Conservation (phyloP, 1,140 invertebrate species). For the Cataglyphis hispanica region DNA sequence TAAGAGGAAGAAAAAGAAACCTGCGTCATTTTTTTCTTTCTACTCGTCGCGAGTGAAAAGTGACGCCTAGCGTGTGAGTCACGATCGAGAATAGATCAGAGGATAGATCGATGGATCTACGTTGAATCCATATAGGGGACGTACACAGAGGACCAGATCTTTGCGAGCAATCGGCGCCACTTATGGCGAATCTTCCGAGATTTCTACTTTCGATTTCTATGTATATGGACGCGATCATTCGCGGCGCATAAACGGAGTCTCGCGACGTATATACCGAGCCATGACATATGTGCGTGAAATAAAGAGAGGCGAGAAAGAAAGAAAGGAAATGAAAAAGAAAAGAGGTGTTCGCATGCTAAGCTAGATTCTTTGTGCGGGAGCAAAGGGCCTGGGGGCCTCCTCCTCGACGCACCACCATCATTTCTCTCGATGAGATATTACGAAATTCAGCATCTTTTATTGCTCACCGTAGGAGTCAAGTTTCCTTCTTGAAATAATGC, state of each 20-base stretch:
- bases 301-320: not conserved
- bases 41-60: constrained; percentile 11
- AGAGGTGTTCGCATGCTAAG: constrained; percentile 17
- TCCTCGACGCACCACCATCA: constrained; percentile 1
- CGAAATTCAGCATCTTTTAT: constrained; percentile 65
- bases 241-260: constrained; percentile 21
- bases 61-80: constrained; percentile 73
- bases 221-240: constrained; percentile 11
- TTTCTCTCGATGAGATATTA: constrained; percentile 62
- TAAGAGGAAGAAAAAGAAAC: not conserved
- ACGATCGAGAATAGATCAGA: constrained; percentile 67
- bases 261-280: constrained; percentile 5
- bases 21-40: not conserved
- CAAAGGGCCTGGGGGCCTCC: constrained; percentile 14
- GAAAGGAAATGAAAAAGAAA: not conserved
- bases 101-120: constrained; percentile 77
- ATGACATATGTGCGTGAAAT: not conserved
- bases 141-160: constrained; percentile 73
- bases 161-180: constrained; percentile 73
- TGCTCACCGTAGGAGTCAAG: constrained; percentile 54
- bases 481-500: constrained; percentile 58
- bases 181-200: constrained; percentile 79
- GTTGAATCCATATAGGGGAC: constrained; percentile 78
- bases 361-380: constrained; percentile 45
- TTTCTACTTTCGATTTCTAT: constrained; percentile 82